Conservation (phyloP, 2,888 invertebrate species). For the Laspeyria flexula region DNA sequence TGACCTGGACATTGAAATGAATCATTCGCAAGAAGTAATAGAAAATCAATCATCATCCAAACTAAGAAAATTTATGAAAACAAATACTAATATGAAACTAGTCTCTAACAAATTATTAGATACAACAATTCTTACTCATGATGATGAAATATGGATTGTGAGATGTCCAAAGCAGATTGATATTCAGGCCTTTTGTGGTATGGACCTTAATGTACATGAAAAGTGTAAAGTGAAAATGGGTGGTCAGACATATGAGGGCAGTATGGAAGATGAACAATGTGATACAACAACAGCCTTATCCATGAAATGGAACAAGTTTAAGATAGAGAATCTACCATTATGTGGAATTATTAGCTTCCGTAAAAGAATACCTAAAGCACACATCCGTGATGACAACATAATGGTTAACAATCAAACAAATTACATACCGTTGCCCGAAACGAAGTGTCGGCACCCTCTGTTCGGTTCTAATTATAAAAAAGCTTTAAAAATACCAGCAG, state of each 20-base stretch:
- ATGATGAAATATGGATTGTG: conserved; percentile 72
- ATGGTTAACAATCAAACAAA: conserved; percentile 56
- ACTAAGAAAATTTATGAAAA: conserved; percentile 53
- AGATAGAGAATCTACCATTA: conserved; percentile 52
- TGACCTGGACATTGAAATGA: conserved; percentile 7
- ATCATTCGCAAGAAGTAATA: conserved; percentile 3
- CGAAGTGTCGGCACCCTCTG: conserved; percentile 73
- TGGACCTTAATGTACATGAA: conserved; percentile 51
- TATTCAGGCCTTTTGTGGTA: conserved; percentile 50
- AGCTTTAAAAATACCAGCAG: conserved; percentile 58
- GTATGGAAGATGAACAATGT: conserved; percentile 41
- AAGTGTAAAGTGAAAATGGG: conserved; percentile 69
- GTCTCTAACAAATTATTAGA: conserved; percentile 27
- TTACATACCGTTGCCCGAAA: conserved; percentile 71
- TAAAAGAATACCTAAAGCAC: conserved; percentile 69
- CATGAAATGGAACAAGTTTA: conserved; percentile 35
- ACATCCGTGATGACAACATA: conserved; percentile 54
- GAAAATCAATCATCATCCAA: conserved; percentile 32
- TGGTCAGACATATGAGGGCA: conserved; percentile 63
- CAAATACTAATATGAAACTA: conserved; percentile 49
- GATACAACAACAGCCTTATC: conserved; percentile 48
- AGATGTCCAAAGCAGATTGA: conserved; percentile 64
- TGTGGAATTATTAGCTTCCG: conserved; percentile 57
- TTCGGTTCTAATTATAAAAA: conserved; percentile 71
- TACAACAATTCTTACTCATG: conserved; percentile 43